Conservation (phyloP, 1,140 invertebrate genomes). For the Drosophila cardini region DNA sequence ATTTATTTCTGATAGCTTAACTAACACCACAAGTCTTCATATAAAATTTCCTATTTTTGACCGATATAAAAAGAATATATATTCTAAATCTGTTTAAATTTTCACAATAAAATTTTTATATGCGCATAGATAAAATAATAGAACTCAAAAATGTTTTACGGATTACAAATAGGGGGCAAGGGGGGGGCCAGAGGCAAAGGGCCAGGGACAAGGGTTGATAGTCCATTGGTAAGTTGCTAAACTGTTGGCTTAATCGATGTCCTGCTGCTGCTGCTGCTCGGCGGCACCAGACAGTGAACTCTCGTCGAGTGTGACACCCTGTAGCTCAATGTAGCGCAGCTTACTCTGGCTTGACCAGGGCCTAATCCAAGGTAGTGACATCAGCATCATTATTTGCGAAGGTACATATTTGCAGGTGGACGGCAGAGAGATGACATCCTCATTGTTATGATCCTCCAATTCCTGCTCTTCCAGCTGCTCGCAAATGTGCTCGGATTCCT, state of each 20-base stretch:
- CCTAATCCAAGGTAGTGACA: slow-evolving; percentile 45
- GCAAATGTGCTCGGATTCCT: background rate
- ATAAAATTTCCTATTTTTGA: no score
- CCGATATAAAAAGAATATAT: background rate
- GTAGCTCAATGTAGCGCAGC: slow-evolving; percentile 34
- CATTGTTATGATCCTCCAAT: background rate
- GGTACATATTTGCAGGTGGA: slow-evolving; percentile 30
- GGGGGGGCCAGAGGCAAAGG: background rate
- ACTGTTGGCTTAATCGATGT: slow-evolving; percentile 45
- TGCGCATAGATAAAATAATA: slow-evolving; percentile 20
- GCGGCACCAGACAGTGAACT: background rate
- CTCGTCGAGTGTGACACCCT: slow-evolving; percentile 38
- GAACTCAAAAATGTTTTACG: slow-evolving; percentile 5
- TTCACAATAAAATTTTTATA: slow-evolving; percentile 41
- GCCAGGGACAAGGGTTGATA: no score
- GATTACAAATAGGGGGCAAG: background rate
- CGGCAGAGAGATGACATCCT: background rate
- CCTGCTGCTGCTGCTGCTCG: slow-evolving; percentile 35
- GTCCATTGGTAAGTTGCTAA: no score
- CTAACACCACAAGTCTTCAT: no score
- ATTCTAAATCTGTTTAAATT: slow-evolving; percentile 4
- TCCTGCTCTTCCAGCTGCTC: background rate
- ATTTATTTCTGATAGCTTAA: no score
- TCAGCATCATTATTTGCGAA: slow-evolving; percentile 45
- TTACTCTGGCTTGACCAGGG: slow-evolving; percentile 23